These are phyloP conservation scores for Pteruthius melanotis DNA, from an alignment of 2,113 vertebrate genomes.

Conservation along the genomic window DNA sequence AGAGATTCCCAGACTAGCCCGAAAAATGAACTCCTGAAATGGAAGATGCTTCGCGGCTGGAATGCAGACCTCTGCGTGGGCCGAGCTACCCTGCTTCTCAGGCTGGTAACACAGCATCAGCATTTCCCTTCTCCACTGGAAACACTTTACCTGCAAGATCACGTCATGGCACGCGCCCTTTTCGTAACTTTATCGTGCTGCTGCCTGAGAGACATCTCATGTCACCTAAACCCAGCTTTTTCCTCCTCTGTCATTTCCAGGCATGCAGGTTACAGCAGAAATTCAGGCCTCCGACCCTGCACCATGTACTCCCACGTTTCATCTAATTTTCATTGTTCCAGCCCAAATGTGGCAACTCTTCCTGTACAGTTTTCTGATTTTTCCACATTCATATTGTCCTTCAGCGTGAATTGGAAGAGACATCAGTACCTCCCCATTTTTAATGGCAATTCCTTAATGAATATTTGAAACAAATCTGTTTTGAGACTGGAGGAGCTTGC, in stretches of 20 bases:
- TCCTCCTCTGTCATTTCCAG: background rate
- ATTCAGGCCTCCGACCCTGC: rapidly evolving
- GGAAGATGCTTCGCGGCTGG: background rate
- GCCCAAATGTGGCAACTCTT: background rate
- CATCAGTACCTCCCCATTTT: background rate
- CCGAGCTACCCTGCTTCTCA: background rate
- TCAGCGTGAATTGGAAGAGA: background rate
- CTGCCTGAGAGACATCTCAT: background rate
- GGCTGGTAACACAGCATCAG: background rate
- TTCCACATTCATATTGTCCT: rapidly evolving
- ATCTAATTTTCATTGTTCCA: background rate
- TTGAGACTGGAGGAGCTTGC: background rate
- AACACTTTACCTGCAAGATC: background rate
- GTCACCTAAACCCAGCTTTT: background rate
- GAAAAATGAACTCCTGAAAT: background rate
- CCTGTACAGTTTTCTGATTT: background rate
- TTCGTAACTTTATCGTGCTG: rapidly evolving
- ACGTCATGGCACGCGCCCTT: background rate
- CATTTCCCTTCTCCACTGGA: conserved; percentile 31
- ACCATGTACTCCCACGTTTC: background rate
- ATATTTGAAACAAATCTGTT: background rate
- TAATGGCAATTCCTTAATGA: background rate
- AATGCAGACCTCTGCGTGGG: background rate
- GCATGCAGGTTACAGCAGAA: background rate
- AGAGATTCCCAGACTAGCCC: background rate